phyloP scores from a whole-genome alignment of 1,140 invertebrate species.

The Melipona quadrifasciata region DNA sequence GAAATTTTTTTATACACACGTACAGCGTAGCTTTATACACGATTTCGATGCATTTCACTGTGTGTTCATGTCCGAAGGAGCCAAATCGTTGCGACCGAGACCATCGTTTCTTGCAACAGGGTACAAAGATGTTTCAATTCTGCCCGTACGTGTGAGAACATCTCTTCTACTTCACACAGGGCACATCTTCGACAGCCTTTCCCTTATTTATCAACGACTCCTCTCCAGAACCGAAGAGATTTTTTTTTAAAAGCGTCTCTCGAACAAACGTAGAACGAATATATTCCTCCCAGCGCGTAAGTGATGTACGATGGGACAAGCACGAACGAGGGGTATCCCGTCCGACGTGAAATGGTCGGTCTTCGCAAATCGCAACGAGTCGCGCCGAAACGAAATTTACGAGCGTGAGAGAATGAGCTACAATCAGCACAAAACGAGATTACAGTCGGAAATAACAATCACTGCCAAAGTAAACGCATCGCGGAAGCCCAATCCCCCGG shows the following conservation, averaged over 20 bases:
- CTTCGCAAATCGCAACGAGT: not conserved
- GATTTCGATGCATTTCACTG: constrained; percentile 49
- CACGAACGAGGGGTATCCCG: not conserved
- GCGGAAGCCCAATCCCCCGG: not conserved
- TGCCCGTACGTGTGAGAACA: not conserved
- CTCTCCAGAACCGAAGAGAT: not conserved
- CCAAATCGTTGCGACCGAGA: not conserved
- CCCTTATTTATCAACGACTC: too few species aligned
- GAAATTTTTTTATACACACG: constrained; percentile 48
- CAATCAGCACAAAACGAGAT: constrained; percentile 4
- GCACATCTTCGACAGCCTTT: not conserved
- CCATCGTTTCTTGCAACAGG: not conserved
- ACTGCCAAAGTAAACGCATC: constrained; percentile 66
- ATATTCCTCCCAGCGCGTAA: not conserved
- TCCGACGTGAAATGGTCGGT: not conserved
- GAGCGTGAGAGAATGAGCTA: not conserved
- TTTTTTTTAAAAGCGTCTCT: not conserved
- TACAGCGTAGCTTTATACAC: not conserved
- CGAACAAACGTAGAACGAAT: not conserved
- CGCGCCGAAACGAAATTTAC: not conserved
- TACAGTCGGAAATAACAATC: constrained; percentile 29
- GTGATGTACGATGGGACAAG: too few species aligned
- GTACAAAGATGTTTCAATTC: not conserved
- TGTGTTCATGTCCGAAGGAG: not conserved
- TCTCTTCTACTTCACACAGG: not conserved